Base-by-base conservation (phyloP, 2,888 invertebrate species). In the Aradus depressus region DNA sequence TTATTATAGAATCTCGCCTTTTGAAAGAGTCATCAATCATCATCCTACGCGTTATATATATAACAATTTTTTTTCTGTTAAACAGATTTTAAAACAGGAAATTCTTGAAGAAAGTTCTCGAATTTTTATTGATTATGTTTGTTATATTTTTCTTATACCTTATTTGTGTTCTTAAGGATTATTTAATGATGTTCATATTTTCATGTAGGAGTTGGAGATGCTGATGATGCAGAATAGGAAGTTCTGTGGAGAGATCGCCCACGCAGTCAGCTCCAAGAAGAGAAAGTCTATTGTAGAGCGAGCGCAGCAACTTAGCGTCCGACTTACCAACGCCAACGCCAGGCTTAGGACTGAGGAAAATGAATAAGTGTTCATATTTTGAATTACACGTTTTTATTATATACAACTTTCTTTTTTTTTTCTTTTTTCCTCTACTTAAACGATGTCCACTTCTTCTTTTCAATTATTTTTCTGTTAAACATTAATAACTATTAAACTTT, bases 221-320 rank as follows among this genome's bases (percentile, higher is more conserved):
- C 75, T 98, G 45, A 81, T 99, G 82, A 98, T 98, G 97, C 96
- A 97, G 69, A 98, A 97, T 72, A 79, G 93, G 62, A 87, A 88
- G 61, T 98, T 86, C 73, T 92, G 95, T 68, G 98, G 88, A 21
- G 98, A 98, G 75, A 95, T 99, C 61, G 95, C 95, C 2, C 96
- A 96, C 68, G 89, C 82, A 21, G 97, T 98, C 1, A 95, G 95
- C 56, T 89, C 93, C n/a, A 93, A 91, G 73, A 98, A 96, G 67
- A 81, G 98, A 59, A 95, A 95, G 74, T 74, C 75, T 3, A 97
- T 99, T 61, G 95, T 97, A 8, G 95, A 96, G 71, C 79, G 98
- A 57, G 96, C 97, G 1, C 90, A 92, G 68, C 95, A 97, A 68
- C 75, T 98, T 58, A 86, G 91, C 58, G 88, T 98, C 66, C 80